These are phyloP conservation scores for Tamias sibiricus DNA, from an alignment of 2,113 vertebrate species.

Conservation along the genomic window DNA sequence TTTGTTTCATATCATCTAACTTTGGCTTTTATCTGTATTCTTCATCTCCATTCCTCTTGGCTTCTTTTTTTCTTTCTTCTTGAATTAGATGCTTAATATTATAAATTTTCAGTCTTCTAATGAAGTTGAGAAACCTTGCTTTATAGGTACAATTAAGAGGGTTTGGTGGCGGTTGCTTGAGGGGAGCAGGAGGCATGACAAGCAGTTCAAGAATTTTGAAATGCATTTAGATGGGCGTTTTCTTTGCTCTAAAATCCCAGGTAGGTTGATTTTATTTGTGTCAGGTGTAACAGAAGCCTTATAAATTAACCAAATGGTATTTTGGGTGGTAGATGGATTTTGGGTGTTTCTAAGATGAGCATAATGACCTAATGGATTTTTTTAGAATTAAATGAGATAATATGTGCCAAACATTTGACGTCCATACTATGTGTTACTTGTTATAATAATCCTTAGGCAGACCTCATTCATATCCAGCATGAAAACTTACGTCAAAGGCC, in stretches of 20 bases:
- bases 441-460: not conserved
- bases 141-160: not conserved
- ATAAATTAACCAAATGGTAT: not conserved
- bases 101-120: not conserved
- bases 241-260: slow-evolving; percentile 1
- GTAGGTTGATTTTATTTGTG: not conserved
- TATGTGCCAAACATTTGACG: not conserved
- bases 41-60: not conserved
- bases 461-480: not conserved
- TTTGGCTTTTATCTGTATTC: not conserved
- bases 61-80: not conserved
- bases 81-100: not conserved
- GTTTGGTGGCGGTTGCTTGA: not conserved
- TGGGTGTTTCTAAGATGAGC: not conserved
- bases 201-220: not conserved
- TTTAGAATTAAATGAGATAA: slow-evolving; percentile 49
- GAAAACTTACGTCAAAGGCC: not conserved
- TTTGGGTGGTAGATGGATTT: slow-evolving; percentile 4
- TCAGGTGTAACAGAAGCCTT: not conserved
- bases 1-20: not conserved
- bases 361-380: not conserved
- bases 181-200: not conserved
- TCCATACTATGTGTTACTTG: not conserved
- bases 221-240: not conserved
- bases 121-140: slow-evolving; percentile 11